Evolutionary conservation across 2,888 invertebrate species (phyloP).

Genomic region (Cyclophora albipunctata): DNA sequence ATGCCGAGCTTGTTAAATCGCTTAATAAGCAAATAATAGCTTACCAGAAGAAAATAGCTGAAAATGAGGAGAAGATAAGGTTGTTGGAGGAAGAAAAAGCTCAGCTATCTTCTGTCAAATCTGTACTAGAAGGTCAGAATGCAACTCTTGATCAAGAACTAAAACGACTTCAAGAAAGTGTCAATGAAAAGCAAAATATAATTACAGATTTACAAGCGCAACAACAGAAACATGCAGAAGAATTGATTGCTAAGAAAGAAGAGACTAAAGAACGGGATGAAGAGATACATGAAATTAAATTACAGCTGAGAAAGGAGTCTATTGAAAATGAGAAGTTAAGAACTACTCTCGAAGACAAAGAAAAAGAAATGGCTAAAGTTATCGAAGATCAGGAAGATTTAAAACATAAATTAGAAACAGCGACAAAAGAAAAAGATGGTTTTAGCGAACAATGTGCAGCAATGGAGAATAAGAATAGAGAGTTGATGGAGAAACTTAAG

Average conservation of each 20-base stretch:
- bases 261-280: constrained; percentile 73
- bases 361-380: constrained; percentile 64
- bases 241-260: constrained; percentile 54
- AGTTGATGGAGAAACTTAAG: constrained; percentile 84
- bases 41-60: constrained; percentile 55
- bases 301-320: constrained; percentile 74
- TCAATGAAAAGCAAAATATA: constrained; percentile 57
- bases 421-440: constrained; percentile 56
- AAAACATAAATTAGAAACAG: constrained; percentile 51
- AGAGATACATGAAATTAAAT: constrained; percentile 71
- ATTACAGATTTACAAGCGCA: constrained; percentile 65
- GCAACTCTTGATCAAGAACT: constrained; percentile 46
- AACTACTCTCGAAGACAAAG: constrained; percentile 70
- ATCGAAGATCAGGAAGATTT: constrained; percentile 60
- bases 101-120: constrained; percentile 50
- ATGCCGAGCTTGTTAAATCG: constrained; percentile 66
- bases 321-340: constrained; percentile 79
- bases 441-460: constrained; percentile 42
- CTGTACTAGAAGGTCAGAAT: constrained; percentile 45
- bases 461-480: constrained; percentile 78
- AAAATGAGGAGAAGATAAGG: constrained; percentile 54
- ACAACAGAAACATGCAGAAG: constrained; percentile 63
- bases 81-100: constrained; percentile 62
- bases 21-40: constrained; percentile 70
- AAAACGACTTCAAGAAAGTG: constrained; percentile 53